Percentiles rank a stretch among this genome's conserved stretches.
Evolutionary conservation across 64 coral and sea anemone genomes (phyloP).

Genomic region (Pocillopora verrucosa): DNA sequence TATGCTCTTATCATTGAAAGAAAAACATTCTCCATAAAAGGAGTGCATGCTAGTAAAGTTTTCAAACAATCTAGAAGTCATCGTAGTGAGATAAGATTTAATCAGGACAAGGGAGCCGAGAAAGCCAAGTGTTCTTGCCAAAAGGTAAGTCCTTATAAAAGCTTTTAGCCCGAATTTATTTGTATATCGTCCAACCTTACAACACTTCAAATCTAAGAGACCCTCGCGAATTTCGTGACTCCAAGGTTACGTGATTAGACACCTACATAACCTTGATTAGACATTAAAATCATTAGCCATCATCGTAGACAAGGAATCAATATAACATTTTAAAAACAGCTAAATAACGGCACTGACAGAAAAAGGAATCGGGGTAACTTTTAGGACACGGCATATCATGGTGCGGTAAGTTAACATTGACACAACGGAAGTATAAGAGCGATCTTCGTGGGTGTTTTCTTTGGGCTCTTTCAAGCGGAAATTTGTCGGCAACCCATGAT

Average conservation of each 20-base stretch:
- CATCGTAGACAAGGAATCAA: too few relatives aligned
- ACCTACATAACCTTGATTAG: neutral
- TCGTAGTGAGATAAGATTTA: slow-evolving; percentile 44
- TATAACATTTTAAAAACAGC: too few relatives aligned
- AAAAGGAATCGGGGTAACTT: too few relatives aligned
- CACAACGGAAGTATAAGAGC: too few relatives aligned
- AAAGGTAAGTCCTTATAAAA: slow-evolving; percentile 1
- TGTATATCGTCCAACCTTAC: neutral
- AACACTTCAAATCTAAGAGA: neutral
- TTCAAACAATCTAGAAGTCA: slow-evolving; percentile 29
- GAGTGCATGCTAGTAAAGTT: neutral
- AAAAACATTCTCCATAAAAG: slow-evolving; percentile 34
- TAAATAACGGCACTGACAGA: too few relatives aligned
- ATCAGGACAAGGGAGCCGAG: neutral
- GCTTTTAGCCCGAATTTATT: neutral
- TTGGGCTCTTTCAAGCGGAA: too few relatives aligned
- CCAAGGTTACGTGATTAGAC: neutral
- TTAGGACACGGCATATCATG: too few relatives aligned
- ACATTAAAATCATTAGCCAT: too few relatives aligned
- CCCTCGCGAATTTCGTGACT: neutral
- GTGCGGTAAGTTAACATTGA: too few relatives aligned
- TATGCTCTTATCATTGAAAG: neutral
- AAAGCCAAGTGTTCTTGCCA: slow-evolving; percentile 7
- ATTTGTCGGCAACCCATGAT: too few relatives aligned
- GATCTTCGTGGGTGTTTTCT: too few relatives aligned